Evolutionary conservation across 2,797 vertebrate species (phyloP), one percentile per base, ranked within the genome.

Genomic region (Gastrophryne carolinensis): DNA sequence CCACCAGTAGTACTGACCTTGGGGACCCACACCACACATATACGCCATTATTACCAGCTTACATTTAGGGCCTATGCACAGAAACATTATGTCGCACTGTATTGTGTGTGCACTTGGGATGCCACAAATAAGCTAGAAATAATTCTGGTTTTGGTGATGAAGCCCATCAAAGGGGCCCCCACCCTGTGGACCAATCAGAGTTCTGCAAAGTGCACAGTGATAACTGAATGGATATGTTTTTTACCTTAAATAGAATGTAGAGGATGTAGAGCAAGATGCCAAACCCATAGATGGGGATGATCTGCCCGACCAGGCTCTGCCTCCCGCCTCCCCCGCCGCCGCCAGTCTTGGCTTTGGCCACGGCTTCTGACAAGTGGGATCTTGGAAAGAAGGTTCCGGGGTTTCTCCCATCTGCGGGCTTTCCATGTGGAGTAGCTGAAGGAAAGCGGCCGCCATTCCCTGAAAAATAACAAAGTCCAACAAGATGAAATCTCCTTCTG

Each of bases 241-340:
- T 90, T 90, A 97, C 96, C 95, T 98, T 98, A 83, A 95, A 92
- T 21, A 98, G 91, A 77, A 98, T 96, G 80, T 96, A 97, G 6
- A 98, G 70, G 79, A 98, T 98, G 79, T 98, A 98, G 34, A 98
- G 90, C 74, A 98, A 91, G 78, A 98, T 95, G 49, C 95, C 96
- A 85, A 98, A 97, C 74, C 96, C 95, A 81, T 98, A 98, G 79
- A 98, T 92, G 35, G 96, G 96, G 66, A 98, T 96, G 61, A 95
- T 94, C 83, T 97, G 95, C 13, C 90, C 89, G 86, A 98, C 92
- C 15, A 96, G 86, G 79, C 92, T 92, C 87, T 93, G 89, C 64
- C 93, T 93, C 23, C 29, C 79, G 17, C 81, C 65, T 11, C 86
- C 86, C 37, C 81, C 12, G 0, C 87, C 77, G 13, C 84, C 84